A percentile compares a stretch with the other conserved stretches of the same genome.
Evolutionary conservation across 2,113 vertebrate species (phyloP).

Genomic region (Peucedramus taeniatus): DNA sequence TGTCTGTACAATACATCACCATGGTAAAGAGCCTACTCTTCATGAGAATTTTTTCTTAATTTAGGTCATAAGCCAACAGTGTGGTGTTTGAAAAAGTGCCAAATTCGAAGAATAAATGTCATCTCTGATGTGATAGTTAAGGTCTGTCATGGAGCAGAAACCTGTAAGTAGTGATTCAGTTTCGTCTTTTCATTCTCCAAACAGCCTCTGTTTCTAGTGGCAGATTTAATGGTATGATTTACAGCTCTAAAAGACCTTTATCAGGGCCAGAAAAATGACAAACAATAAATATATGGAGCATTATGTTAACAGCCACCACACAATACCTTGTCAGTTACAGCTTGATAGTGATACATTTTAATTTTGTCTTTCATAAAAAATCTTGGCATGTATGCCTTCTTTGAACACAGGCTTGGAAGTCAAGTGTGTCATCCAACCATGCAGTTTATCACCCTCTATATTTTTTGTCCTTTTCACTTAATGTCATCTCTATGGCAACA

Average conservation of each 20-base stretch:
- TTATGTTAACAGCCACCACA: conserved; percentile 78
- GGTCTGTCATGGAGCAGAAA: conserved; percentile 74
- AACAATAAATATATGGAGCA: conserved; percentile 86
- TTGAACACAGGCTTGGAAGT: conserved; percentile 82
- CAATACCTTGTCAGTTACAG: conserved; percentile 83
- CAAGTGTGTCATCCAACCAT: conserved; percentile 82
- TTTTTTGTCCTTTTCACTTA: conserved; percentile 88
- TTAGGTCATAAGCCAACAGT: conserved; percentile 66
- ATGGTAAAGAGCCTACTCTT: background rate
- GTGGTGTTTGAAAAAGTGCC: conserved; percentile 72
- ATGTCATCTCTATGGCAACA: conserved; percentile 91
- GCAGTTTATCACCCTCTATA: conserved; percentile 85
- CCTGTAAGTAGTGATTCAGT: conserved; percentile 77
- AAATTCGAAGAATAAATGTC: conserved; percentile 70
- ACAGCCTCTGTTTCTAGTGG: conserved; percentile 72
- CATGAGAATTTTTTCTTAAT: background rate
- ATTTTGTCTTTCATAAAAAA: conserved; percentile 86
- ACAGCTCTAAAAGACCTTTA: conserved; percentile 75
- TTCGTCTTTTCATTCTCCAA: conserved; percentile 48
- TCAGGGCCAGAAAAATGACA: conserved; percentile 86
- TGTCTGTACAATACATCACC: background rate
- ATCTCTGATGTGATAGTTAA: conserved; percentile 78
- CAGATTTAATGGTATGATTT: conserved; percentile 90
- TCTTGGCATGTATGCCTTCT: conserved; percentile 76
- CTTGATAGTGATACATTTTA: conserved; percentile 84